These are phyloP conservation scores for Sarcophaga rosellei DNA, from an alignment of 2,888 invertebrate species.

Conservation along the genomic window DNA sequence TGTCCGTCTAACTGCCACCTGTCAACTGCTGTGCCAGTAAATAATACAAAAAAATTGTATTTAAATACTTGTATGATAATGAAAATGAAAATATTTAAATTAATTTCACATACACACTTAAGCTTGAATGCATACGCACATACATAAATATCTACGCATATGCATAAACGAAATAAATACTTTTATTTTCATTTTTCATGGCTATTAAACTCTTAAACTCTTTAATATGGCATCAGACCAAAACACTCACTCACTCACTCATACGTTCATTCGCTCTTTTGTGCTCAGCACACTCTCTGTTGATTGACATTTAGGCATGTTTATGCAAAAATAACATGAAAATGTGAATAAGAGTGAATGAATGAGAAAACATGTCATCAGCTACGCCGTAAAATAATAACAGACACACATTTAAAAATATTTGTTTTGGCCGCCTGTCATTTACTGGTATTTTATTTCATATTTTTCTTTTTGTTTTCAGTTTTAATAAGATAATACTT, in stretches of 20 bases:
- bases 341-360: neutral
- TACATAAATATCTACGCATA: neutral
- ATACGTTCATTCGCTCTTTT: neutral
- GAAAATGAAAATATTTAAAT: neutral
- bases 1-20: neutral
- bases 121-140: neutral
- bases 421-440: neutral
- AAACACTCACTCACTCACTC: neutral
- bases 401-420: neutral
- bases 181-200: neutral
- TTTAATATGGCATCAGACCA: neutral
- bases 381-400: neutral
- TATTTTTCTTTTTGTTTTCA: neutral
- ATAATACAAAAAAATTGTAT: neutral
- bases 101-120: neutral
- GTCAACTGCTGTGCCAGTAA: neutral
- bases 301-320: constrained; percentile 3
- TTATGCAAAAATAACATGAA: neutral
- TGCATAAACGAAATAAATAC: no score
- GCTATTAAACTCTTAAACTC: neutral
- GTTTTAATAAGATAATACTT: no score
- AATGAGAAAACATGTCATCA: neutral
- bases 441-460: neutral
- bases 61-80: neutral
- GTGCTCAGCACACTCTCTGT: neutral